Base-by-base conservation (phyloP, 2,113 vertebrate genomes). In the Benitochromis conjunctus region DNA sequence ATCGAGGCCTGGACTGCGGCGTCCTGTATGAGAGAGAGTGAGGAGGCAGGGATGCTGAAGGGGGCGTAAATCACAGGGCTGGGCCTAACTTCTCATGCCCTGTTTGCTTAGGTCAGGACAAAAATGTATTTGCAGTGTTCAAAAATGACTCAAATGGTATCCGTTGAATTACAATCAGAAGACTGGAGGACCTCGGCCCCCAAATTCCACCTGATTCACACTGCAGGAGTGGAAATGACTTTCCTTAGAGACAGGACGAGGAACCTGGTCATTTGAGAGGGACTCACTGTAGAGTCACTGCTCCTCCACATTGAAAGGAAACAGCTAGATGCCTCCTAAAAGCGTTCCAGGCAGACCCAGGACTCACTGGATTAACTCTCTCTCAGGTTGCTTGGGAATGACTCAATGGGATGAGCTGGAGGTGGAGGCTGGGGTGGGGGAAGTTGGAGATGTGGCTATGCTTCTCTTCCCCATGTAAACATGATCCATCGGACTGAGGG, bases 61-160 rank as follows among this genome's bases (percentile, higher is more conserved):
- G 7, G 2, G 36, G 38, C 14, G 11, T 1, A 14, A 24, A 1
- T 0, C 1, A 0, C n/a, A 24, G 21, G 12, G 16, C 12, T 43
- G 64, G n/a, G 38, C 4, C 18, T n/a, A 5, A 4, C 4, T 0
- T 16, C 21, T 43, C 7, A 69, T 12, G 14, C 19, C 36, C 62
- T 41, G 36, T 21, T 41, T 41, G 64, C 3, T 66, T 41, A 5
- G 12, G 53, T 54, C n/a, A n/a, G 4, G 64, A 21, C 12, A 14
- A 41, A 66, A 66, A 21, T 21, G 4, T 21, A 0, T 41, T 12
- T 43, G 64, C 64, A 24, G n/a, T 2, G 21, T 69, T 69, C 64
- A 69, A 24, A 66, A 69, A 43, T 14, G n/a, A 43, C 36, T 21
- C 62, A 41, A 41, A 41, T 41, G 36, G n/a, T 21, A 9, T 69